A percentile compares a stretch with the other conserved stretches of the same genome.
Conservation (phyloP, 2,113 vertebrate genomes). For the Donacobius atricapilla region DNA sequence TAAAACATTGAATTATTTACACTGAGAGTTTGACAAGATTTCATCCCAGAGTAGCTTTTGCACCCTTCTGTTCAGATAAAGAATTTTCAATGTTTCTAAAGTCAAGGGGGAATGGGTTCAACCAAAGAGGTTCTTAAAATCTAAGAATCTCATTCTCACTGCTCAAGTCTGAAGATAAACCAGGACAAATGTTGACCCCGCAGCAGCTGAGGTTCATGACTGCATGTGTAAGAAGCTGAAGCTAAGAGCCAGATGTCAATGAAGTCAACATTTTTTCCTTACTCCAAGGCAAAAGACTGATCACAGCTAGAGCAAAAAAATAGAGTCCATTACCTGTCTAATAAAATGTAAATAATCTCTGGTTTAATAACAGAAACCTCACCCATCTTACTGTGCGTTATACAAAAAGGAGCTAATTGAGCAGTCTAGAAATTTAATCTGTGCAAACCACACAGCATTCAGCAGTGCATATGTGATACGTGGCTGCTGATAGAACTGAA, state of each 20-base stretch:
- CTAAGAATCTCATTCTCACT: not conserved
- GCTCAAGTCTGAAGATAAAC: not conserved
- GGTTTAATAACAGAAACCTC: not conserved
- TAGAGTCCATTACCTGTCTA: not conserved
- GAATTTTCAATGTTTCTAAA: not conserved
- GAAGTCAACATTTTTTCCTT: not conserved
- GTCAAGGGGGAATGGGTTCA: not conserved
- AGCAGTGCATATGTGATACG: not conserved
- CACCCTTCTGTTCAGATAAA: not conserved
- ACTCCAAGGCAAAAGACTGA: not conserved
- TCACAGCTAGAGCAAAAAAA: not conserved
- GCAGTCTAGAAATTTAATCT: not conserved
- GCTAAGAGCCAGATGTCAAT: not conserved
- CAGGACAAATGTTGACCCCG: not conserved
- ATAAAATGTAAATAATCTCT: not conserved
- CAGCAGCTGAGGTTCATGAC: not conserved
- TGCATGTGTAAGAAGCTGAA: slow-evolving; percentile 10
- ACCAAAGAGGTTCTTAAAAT: not conserved
- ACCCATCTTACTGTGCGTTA: not conserved
- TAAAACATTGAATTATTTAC: not conserved
- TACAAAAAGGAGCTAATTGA: not conserved
- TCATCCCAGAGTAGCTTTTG: not conserved
- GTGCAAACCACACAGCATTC: not conserved
- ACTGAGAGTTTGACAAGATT: not conserved
- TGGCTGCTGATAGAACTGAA: not conserved